Conservation (phyloP, 2,113 vertebrate species). For the Ciconia boyciana region DNA sequence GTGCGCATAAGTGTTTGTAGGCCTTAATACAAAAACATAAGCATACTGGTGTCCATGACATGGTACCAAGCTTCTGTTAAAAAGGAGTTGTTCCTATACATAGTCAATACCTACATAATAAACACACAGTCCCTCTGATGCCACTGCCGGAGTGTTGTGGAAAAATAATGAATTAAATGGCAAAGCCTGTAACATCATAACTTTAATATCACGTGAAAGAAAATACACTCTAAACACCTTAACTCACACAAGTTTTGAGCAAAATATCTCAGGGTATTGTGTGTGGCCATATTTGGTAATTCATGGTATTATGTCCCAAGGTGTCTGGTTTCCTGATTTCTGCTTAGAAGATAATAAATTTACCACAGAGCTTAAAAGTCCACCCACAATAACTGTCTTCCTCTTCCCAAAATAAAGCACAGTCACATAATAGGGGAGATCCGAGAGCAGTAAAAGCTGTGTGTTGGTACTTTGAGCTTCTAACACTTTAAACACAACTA, state of each 20-base stretch:
- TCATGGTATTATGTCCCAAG: neutral
- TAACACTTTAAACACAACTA: neutral
- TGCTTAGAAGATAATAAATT: neutral
- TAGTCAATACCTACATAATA: neutral
- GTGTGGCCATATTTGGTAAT: neutral
- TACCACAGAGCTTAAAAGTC: neutral
- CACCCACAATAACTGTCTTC: neutral
- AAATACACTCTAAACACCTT: neutral
- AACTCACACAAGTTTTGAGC: neutral
- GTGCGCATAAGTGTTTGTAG: neutral
- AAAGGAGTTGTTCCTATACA: neutral
- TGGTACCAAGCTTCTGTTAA: neutral
- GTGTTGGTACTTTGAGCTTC: neutral
- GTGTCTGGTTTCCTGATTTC: neutral
- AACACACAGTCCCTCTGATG: neutral
- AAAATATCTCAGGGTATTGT: neutral
- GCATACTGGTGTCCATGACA: neutral
- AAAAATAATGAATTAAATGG: neutral
- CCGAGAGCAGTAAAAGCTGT: neutral
- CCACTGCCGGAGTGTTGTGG: neutral
- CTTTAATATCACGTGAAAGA: neutral
- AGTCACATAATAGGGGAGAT: neutral
- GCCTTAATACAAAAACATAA: neutral
- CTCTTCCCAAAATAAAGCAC: neutral
- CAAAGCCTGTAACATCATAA: neutral